A percentile compares a stretch with the other conserved stretches of the same genome.
phyloP scores from a whole-genome alignment of 2,113 vertebrate genomes.

The Lasiurus cinereus region DNA sequence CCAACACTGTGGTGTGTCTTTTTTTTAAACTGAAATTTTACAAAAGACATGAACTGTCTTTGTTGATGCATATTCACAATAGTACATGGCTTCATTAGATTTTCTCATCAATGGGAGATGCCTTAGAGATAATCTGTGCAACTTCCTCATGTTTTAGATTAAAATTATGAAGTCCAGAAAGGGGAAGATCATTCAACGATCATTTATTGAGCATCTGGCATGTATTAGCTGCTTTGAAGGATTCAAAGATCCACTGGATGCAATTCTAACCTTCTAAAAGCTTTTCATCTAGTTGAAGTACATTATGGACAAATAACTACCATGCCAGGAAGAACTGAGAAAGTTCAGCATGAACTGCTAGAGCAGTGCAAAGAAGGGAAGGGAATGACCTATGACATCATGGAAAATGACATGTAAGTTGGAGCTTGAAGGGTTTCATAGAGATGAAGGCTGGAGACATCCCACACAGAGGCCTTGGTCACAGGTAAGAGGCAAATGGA shows the following conservation, averaged over 20 bases:
- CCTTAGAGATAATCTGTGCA: neutral
- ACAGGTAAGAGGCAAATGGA: neutral
- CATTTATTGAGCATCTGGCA: neutral
- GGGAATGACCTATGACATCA: neutral
- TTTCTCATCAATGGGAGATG: neutral
- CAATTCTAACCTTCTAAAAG: neutral
- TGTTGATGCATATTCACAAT: neutral
- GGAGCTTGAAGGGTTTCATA: constrained; percentile 22
- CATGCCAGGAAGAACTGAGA: neutral
- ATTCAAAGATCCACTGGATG: neutral
- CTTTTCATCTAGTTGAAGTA: constrained; percentile 2
- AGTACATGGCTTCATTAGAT: neutral
- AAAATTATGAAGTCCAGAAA: constrained; percentile 27
- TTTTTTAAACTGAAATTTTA: neutral
- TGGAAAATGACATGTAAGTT: constrained; percentile 35
- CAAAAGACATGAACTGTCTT: neutral
- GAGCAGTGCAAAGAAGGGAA: neutral
- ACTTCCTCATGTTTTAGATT: neutral
- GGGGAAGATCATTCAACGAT: neutral
- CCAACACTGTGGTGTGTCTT: neutral
- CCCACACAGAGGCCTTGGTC: neutral
- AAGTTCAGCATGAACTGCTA: neutral
- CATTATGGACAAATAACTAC: neutral
- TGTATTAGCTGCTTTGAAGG: neutral
- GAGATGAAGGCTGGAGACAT: neutral